A percentile compares a stretch with the other conserved stretches of the same genome.
phyloP scores from a whole-genome alignment of 37 sponge, comb jelly and placozoan species.

The Ephydatia muelleri region DNA sequence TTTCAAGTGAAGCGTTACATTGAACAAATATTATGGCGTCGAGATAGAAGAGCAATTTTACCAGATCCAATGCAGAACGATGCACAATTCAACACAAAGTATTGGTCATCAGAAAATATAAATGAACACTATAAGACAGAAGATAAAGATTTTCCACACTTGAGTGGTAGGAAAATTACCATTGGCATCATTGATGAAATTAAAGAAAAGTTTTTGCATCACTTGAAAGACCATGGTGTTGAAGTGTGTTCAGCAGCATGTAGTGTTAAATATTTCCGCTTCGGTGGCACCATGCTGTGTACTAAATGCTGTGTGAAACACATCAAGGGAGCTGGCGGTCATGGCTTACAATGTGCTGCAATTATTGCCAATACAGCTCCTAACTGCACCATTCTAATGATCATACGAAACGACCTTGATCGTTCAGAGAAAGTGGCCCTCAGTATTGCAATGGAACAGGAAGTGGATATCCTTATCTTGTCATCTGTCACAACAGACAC shows the following conservation, averaged over 20 bases:
- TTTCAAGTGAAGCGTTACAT: background rate
- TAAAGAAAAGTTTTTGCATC: background rate
- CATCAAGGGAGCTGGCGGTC: background rate
- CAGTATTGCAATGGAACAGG: background rate
- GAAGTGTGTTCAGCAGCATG: background rate
- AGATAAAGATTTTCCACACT: background rate
- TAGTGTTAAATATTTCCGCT: background rate
- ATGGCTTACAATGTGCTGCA: background rate
- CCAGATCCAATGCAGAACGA: background rate
- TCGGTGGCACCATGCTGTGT: background rate
- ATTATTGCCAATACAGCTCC: background rate
- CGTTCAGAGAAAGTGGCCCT: background rate
- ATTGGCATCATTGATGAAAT: background rate
- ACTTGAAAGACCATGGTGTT: background rate
- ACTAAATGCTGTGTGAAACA: background rate
- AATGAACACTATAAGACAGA: background rate
- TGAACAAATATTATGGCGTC: background rate
- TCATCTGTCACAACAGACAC: background rate
- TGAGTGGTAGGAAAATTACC: background rate
- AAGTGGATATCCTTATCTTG: background rate
- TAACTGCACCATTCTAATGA: background rate
- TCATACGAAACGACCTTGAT: background rate
- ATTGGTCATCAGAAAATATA: background rate
- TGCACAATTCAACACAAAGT: background rate
- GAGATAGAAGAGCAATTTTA: background rate